Base-by-base conservation (phyloP, 1,140 invertebrate species). In the Tyrophagus putrescentiae region DNA sequence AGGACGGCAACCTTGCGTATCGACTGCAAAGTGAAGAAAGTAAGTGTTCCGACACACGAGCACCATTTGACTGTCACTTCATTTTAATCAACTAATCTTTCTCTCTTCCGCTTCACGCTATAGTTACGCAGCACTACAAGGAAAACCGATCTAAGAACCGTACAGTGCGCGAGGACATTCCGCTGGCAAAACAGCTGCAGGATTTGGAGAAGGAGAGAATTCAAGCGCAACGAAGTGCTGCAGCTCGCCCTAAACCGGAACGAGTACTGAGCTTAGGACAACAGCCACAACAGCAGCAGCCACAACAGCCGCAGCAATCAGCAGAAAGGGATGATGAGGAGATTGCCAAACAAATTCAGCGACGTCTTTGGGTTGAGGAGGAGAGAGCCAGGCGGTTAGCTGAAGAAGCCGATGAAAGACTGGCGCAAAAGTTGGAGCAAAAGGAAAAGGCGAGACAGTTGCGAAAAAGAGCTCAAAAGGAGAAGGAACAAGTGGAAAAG, bases 21-120 rank as follows among this genome's bases (percentile, higher is more conserved):
- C 80, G 82, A 60, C 75, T 94, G 13, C 91, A 95, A 72, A 84
- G 85, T 69, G 79, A 93, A 74, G 90, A 94, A 77, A 89, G 86
- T 84, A 76, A 77, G 80, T 77, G 36, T 36, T 45, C 25, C 34
- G 2, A 16, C 31, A 9, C 29, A 25, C 21, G 33, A n/a, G n/a
- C n/a, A n/a, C n/a, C n/a, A n/a, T 61, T 33, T 23, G 29, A 21
- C 53, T 29, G 31, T 23, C 3, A 39, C 23, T 61, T 52, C 21
- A 3, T n/a, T n/a, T n/a, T n/a, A n/a, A n/a, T n/a, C n/a, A n/a
- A n/a, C n/a, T n/a, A n/a, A n/a, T n/a, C n/a, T n/a, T n/a, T n/a
- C 6, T 56, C 52, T 45, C 9, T 1, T 54, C 62, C 6, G 18
- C 57, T 67, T 57, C 64, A 60, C 50, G 9, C 68, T 68, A 5